These are phyloP conservation scores for Pangasius mekongensis DNA, from an alignment of 2,797 vertebrate genomes.

Conservation along the genomic window DNA sequence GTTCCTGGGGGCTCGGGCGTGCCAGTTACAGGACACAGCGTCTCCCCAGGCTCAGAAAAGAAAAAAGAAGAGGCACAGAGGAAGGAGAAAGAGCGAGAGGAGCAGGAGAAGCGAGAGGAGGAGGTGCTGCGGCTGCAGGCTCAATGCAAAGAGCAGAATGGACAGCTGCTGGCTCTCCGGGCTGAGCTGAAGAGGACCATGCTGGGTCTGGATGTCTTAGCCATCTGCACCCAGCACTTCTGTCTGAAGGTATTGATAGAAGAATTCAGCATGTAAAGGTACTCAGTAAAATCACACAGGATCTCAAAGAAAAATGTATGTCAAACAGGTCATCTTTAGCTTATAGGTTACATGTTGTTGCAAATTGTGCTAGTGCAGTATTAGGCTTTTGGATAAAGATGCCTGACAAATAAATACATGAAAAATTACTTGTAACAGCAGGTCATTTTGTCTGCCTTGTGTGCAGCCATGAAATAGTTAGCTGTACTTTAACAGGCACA, in stretches of 20 bases:
- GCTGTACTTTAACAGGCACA: background rate
- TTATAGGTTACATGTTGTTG: background rate
- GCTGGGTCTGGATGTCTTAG: constrained; percentile 85
- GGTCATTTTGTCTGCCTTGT: background rate
- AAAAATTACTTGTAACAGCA: background rate
- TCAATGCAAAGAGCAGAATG: constrained; percentile 83
- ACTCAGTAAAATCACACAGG: background rate
- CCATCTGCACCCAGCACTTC: constrained; percentile 90
- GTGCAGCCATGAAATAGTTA: background rate
- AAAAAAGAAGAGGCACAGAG: constrained; percentile 67
- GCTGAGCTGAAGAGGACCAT: constrained; percentile 81
- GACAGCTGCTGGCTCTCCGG: constrained; percentile 77
- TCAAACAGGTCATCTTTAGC: background rate
- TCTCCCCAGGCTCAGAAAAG: constrained; percentile 46
- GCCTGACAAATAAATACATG: background rate
- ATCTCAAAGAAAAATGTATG: background rate
- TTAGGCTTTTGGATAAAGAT: background rate
- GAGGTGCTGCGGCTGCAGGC: constrained; percentile 83
- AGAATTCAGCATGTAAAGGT: background rate
- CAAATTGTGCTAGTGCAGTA: background rate
- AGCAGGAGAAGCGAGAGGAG: constrained; percentile 65
- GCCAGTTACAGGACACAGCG: constrained; percentile 29
- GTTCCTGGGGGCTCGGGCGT: constrained; percentile 15
- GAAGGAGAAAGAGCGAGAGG: constrained; percentile 66
- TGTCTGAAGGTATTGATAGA: constrained; percentile 77